Evolutionary conservation across 2,888 invertebrate genomes (phyloP).

Genomic region (Eupithecia exiguata): DNA sequence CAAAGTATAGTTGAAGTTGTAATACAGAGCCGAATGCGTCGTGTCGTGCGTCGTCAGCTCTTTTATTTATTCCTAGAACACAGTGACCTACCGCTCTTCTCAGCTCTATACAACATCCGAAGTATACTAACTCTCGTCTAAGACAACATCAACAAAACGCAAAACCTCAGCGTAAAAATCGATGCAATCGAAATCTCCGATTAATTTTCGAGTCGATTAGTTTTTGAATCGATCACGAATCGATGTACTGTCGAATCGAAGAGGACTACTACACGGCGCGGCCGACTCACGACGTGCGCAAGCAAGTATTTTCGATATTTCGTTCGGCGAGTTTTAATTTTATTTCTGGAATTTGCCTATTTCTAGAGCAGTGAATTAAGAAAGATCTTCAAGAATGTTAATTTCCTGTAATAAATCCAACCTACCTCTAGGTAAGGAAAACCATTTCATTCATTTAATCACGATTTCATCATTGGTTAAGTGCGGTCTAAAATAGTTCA

Average conservation of each 20-base stretch:
- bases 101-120: too few species aligned
- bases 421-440: conserved; percentile 79
- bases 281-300: background rate
- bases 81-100: too few species aligned
- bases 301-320: background rate
- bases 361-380: conserved; percentile 20
- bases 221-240: background rate
- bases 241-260: background rate
- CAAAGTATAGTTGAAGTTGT: too few species aligned
- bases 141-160: too few species aligned
- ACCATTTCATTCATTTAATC: conserved; percentile 41
- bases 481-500: conserved; percentile 56
- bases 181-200: too few species aligned
- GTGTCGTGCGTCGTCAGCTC: too few species aligned
- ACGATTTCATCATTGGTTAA: conserved; percentile 54
- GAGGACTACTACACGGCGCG: background rate
- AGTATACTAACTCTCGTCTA: too few species aligned
- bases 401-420: conserved; percentile 75
- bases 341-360: conserved; percentile 3
- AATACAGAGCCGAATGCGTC: too few species aligned
- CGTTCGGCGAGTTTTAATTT: conserved; percentile 30
- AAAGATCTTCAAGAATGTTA: conserved; percentile 61
- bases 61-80: too few species aligned
- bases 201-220: background rate
- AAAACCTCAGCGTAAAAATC: too few species aligned